Evolutionary conservation across 2,113 vertebrate species (phyloP).

Genomic region (Tauraco erythrolophus): DNA sequence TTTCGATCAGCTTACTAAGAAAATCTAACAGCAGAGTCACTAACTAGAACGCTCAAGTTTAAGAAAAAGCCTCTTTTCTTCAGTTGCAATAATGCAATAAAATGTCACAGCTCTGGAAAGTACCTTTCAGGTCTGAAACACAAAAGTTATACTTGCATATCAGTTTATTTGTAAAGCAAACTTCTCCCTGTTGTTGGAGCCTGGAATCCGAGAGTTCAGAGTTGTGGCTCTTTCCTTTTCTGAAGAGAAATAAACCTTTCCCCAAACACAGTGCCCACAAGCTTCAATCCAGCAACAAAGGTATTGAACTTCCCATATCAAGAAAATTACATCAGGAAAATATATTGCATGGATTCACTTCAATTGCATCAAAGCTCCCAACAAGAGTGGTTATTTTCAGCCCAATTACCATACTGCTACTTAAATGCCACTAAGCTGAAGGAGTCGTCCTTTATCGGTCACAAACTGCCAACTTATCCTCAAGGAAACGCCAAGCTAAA

Average conservation of each 20-base stretch:
- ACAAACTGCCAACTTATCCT: neutral
- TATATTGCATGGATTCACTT: neutral
- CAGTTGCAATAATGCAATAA: neutral
- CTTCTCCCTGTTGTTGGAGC: neutral
- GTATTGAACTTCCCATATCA: neutral
- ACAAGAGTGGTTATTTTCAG: neutral
- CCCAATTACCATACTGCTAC: neutral
- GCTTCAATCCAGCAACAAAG: neutral
- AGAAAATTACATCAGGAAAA: neutral
- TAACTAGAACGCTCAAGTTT: neutral
- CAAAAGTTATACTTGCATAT: neutral
- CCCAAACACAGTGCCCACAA: neutral
- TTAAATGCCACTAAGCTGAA: neutral
- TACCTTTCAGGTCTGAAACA: neutral
- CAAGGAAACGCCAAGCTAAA: neutral
- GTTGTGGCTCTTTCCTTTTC: neutral
- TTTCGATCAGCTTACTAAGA: neutral
- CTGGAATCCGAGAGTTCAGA: fast-evolving
- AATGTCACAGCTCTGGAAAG: neutral
- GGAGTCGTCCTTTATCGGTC: neutral
- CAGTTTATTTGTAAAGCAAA: neutral
- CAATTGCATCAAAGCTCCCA: neutral
- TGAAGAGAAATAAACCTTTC: neutral
- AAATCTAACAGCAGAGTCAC: neutral
- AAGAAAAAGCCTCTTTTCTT: neutral